Evolutionary conservation across 2,113 vertebrate species (phyloP), one percentile per base, ranked within the genome.

Genomic region (Malurus melanocephalus): DNA sequence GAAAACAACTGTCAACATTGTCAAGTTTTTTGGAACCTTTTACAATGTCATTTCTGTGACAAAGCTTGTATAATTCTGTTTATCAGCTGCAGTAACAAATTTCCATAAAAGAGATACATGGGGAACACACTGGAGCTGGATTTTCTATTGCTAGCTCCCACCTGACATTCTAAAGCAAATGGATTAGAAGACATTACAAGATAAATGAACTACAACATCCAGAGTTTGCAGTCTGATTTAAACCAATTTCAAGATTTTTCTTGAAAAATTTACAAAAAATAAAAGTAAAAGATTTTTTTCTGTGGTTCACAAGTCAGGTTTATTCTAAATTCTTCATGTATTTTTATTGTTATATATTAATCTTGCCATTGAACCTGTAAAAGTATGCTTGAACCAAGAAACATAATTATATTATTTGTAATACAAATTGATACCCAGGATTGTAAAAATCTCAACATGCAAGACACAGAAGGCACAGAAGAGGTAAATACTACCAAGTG

Each of bases 1-100:
- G 96, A 97, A 97, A 97, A 97, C 97, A 97, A 97, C 97, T 98
- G 97, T 97, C 97, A 97, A 95, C 95, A 95, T 98, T 97, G 96
- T 97, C 97, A 96, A 97, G 93, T 95, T 97, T 97, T 97, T 96
- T 97, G 95, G 96, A 97, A 96, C 85, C 94, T 95, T 97, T 97
- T 95, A 95, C 90, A 96, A 97, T 96, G 84, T 92, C 93, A 97
- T 96, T 96, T 95, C 82, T 95, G 89, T 94, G 94, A 97, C 95
- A 97, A 97, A 97, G 92, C 93, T 94, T 93, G 82, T 96, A 84
- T 90, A 94, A 95, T 96, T 97, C 93, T 95, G 92, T 94, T 97
- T 95, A 96, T 97, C 95, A 95, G 91, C 92, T 96, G 91, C 80
- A 95, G 68, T 80, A 96, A 93, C 51, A 89, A 95, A 94, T 93